phyloP scores from a whole-genome alignment of 1,140 invertebrate species.

The Callitettix versicolor region DNA sequence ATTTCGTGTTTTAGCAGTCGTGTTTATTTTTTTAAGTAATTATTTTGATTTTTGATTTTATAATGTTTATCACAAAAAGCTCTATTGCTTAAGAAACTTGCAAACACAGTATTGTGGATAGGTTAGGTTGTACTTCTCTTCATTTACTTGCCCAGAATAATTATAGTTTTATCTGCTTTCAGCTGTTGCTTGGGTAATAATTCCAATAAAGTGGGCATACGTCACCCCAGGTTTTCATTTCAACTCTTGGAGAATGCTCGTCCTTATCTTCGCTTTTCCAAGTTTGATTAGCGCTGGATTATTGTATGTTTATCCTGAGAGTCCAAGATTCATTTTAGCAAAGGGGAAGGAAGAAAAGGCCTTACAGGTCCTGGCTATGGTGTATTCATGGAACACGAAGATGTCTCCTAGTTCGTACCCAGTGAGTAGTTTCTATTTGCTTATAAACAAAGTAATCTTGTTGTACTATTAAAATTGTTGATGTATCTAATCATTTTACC shows the following conservation, averaged over 20 bases:
- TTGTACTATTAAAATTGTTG: too few species aligned
- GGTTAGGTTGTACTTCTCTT: too few species aligned
- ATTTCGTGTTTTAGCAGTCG: too few species aligned
- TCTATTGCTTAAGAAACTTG: too few species aligned
- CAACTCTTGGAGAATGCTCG: slow-evolving; percentile 53
- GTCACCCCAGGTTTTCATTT: slow-evolving; percentile 35
- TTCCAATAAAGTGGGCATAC: slow-evolving; percentile 4
- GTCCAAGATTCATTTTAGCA: slow-evolving; percentile 61
- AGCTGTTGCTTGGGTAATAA: slow-evolving; percentile 44
- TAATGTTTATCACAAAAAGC: too few species aligned
- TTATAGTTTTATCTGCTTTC: too few species aligned
- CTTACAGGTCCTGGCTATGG: slow-evolving; percentile 42
- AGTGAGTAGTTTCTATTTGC: slow-evolving; percentile 33
- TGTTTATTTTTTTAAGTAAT: too few species aligned
- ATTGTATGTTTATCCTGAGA: slow-evolving; percentile 52
- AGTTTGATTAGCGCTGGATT: slow-evolving; percentile 40
- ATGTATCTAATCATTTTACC: too few species aligned
- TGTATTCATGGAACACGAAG: slow-evolving; percentile 49
- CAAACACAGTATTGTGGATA: too few species aligned
- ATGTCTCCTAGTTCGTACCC: slow-evolving; percentile 37
- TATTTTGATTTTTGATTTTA: too few species aligned
- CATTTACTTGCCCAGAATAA: too few species aligned
- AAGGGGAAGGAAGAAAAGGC: slow-evolving; percentile 48
- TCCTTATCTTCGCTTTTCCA: slow-evolving; percentile 43
- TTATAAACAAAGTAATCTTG: too few species aligned